Evolutionary conservation across 2,797 vertebrate genomes (phyloP).

Genomic region (Carduelis carduelis): DNA sequence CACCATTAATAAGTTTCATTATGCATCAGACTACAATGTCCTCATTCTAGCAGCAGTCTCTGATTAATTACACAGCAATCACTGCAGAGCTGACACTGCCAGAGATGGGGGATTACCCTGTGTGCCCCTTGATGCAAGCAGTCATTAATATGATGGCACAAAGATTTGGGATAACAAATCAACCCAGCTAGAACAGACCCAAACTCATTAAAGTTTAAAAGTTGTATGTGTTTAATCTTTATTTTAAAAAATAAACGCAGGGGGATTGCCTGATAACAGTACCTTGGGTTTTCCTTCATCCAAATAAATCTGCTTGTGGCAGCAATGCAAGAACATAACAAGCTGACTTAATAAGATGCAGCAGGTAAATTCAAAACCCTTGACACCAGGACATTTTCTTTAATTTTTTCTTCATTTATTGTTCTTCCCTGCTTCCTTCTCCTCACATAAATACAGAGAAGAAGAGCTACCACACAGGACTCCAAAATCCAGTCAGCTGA

Average conservation of each 20-base stretch:
- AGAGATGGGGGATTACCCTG: constrained; percentile 44
- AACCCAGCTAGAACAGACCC: neutral
- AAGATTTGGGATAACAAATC: constrained; percentile 65
- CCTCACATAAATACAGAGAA: neutral
- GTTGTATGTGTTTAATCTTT: constrained; percentile 37
- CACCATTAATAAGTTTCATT: constrained; percentile 66
- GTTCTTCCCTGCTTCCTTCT: neutral
- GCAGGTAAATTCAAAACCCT: neutral
- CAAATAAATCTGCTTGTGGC: neutral
- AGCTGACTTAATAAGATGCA: neutral
- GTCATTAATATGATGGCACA: constrained; percentile 57
- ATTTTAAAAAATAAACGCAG: constrained; percentile 11
- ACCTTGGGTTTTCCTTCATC: neutral
- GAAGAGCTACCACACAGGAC: neutral
- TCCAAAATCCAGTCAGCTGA: neutral
- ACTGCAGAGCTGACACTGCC: constrained; percentile 18
- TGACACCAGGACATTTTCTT: neutral
- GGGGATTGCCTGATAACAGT: neutral
- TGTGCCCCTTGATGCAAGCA: constrained; percentile 23
- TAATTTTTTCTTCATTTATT: neutral
- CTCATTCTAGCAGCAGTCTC: neutral
- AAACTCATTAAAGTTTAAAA: constrained; percentile 59
- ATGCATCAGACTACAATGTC: constrained; percentile 32
- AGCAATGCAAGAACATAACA: neutral
- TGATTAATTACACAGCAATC: constrained; percentile 60